Conservation (phyloP, 2,113 vertebrate species). For the Sphyrna mokarran region DNA sequence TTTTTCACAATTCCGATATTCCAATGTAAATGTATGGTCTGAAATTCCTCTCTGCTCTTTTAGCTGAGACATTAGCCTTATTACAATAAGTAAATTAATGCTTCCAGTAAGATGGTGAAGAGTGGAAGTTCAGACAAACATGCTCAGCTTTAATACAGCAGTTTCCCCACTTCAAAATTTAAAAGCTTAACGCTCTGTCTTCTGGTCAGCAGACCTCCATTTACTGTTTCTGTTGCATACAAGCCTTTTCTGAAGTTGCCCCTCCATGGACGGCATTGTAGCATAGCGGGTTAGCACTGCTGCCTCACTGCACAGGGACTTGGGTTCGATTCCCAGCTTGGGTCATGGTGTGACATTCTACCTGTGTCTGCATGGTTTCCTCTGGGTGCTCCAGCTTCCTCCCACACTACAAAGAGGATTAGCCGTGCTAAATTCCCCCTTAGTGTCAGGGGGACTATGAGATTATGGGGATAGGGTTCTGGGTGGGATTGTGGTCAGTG, state of each 20-base stretch:
- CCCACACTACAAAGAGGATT: too few species aligned
- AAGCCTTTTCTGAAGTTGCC: background rate
- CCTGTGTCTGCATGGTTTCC: too few species aligned
- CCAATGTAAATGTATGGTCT: background rate
- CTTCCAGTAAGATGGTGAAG: background rate
- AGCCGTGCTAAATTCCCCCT: too few species aligned
- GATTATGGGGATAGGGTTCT: too few species aligned
- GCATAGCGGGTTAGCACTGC: too few species aligned
- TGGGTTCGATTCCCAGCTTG: too few species aligned
- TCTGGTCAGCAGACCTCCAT: background rate
- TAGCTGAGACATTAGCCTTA: background rate
- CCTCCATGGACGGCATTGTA: background rate
- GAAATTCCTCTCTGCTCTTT: background rate
- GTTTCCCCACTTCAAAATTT: background rate
- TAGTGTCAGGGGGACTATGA: too few species aligned
- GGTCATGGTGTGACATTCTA: too few species aligned
- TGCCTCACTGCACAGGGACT: too few species aligned
- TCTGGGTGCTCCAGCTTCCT: too few species aligned
- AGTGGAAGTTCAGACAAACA: background rate
- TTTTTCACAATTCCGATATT: background rate
- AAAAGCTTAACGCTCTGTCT: background rate
- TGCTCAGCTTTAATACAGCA: background rate
- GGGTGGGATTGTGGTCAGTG: too few species aligned
- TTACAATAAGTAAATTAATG: background rate
- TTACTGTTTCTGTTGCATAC: background rate